Evolutionary conservation across 2,888 invertebrate species (phyloP).

Genomic region (Phorcus lineatus): DNA sequence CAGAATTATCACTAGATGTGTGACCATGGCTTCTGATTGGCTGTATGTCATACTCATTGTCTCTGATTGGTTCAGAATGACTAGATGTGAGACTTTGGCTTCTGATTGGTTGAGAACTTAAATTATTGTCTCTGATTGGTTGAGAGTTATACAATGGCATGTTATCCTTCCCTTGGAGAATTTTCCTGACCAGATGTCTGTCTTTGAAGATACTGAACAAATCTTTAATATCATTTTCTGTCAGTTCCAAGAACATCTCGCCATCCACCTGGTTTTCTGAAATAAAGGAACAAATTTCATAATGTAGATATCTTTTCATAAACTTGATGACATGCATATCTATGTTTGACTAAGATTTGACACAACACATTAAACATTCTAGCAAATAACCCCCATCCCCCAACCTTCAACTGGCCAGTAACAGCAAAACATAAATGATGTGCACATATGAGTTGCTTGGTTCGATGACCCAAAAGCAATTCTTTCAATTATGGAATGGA

Average conservation of each 20-base stretch:
- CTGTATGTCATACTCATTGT: neutral
- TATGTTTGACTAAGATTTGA: no score
- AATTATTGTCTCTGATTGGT: neutral
- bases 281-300: neutral
- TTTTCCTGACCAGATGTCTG: neutral
- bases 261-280: neutral
- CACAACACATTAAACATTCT: no score
- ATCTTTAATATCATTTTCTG: neutral
- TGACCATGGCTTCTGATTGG: neutral
- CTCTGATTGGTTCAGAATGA: neutral
- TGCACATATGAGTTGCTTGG: no score
- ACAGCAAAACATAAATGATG: no score
- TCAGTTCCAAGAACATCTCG: neutral
- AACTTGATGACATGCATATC: no score
- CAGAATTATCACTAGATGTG: neutral
- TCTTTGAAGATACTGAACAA: neutral
- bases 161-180: conserved; percentile 2
- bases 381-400: no score
- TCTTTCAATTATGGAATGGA: no score
- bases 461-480: no score
- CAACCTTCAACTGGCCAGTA: no score
- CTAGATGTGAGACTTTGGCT: neutral
- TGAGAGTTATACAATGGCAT: neutral
- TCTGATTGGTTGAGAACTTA: neutral
- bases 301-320: no score